Evolutionary conservation across 2,888 invertebrate species (phyloP), one percentile per base, ranked within the genome.

Genomic region (Torymus texanus): DNA sequence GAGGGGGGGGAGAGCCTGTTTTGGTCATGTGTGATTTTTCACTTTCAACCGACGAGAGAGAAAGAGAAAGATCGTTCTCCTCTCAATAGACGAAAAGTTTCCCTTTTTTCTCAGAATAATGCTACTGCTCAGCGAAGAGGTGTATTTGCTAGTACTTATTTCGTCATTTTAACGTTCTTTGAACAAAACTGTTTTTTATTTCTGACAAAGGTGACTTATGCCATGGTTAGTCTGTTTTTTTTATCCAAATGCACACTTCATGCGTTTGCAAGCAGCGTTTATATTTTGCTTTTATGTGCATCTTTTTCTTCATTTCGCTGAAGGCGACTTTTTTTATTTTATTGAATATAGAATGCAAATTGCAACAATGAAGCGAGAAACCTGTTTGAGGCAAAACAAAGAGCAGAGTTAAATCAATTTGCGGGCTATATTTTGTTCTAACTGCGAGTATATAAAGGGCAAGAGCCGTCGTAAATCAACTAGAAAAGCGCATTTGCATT

Each of bases 1-100:
- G 41, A 41, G 41, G 8, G 8, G 41, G 8, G 41, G 1, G 41
- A 41, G 41, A 41, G 51, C 55, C 59, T 55, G 24, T 77, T 77
- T 61, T 72, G 77, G 66, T 63, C 74, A 68, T 68, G 74, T 63
- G 78, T 70, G 73, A 78, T 78, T 78, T 78, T 78, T 79, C 79
- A 75, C 75, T 79, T 78, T 78, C 68, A 53, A 74, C 41, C 14
- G 14, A 8, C 62, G 50, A 29, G 41, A 41, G 41, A 41, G 41
- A 41, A 41, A 41, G 41, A 41, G 8, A 41, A 41, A 41, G 41
- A 11, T 10, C 53, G 24, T 50, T 63, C 14, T 21, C 16, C 41
- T 68, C 16, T 51, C 75, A 68, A 75, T 75, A n/a, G 75, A 51
- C 5, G 50, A 24, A 24, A 50, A 16, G 16, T 62, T 58, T 21